phyloP scores from a whole-genome alignment of 2,113 vertebrate species.

The Semicossyphus pulcher region DNA sequence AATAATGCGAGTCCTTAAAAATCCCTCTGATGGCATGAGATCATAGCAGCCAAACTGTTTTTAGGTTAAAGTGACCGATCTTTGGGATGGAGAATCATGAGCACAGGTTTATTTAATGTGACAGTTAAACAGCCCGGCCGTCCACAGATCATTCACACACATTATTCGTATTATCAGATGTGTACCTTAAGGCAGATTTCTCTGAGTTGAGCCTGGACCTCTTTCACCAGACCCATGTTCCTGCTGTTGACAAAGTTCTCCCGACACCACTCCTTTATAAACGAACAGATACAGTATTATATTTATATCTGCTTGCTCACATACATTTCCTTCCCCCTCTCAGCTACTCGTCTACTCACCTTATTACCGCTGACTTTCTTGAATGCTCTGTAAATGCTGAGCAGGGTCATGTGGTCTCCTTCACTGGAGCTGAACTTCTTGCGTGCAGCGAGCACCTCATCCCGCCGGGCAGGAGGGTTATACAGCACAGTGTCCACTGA shows the following conservation, averaged over 20 bases:
- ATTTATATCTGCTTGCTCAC: not conserved
- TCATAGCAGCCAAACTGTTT: not conserved
- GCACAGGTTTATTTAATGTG: too few relatives aligned
- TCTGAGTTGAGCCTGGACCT: constrained; percentile 91
- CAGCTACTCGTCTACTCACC: constrained; percentile 71
- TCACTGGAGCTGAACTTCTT: constrained; percentile 94
- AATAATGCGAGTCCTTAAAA: not conserved
- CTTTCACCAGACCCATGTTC: constrained; percentile 92
- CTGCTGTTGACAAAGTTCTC: constrained; percentile 96
- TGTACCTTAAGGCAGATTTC: constrained; percentile 97
- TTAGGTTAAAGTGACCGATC: too few relatives aligned
- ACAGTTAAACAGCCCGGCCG: too few relatives aligned
- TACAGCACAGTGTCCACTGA: constrained; percentile 95
- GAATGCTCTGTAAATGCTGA: constrained; percentile 92
- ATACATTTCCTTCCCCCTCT: too few relatives aligned
- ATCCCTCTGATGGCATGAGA: not conserved
- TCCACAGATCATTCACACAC: not conserved
- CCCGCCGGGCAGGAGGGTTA: constrained; percentile 89
- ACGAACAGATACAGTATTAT: constrained; percentile 2
- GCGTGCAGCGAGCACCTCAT: constrained; percentile 89
- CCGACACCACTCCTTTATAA: constrained; percentile 92
- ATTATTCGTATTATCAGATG: not conserved
- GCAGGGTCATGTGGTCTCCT: constrained; percentile 94
- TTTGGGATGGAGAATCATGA: too few relatives aligned
- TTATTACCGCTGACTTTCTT: constrained; percentile 89